phyloP scores from a whole-genome alignment of 1,140 invertebrate species.

The Microplitis demolitor region DNA sequence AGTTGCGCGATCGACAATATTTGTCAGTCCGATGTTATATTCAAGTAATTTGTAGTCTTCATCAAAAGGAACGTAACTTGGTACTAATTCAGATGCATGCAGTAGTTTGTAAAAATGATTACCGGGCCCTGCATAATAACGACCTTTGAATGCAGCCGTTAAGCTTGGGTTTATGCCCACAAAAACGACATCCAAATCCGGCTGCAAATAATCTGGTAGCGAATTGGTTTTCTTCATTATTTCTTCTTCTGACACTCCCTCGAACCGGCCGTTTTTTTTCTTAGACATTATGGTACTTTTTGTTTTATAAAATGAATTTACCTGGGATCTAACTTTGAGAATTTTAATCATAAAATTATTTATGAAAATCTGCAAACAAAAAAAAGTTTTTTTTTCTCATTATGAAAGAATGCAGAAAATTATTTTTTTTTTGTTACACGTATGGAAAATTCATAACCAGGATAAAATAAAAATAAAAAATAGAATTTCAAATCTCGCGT shows the following conservation, averaged over 20 bases:
- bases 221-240: conserved; percentile 42
- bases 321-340: background rate
- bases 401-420: background rate
- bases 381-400: background rate
- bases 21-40: conserved; percentile 55
- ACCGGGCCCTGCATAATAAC: conserved; percentile 58
- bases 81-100: conserved; percentile 46
- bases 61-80: conserved; percentile 45
- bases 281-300: conserved; percentile 18
- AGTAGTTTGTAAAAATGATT: conserved; percentile 60
- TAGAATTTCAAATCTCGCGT: too few species aligned
- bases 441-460: too few species aligned
- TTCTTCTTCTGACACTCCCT: conserved; percentile 53
- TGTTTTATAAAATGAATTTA: background rate
- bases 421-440: too few species aligned
- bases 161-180: conserved; percentile 59
- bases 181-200: conserved; percentile 53
- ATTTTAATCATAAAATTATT: background rate
- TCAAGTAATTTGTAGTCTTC: conserved; percentile 49
- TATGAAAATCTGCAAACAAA: background rate
- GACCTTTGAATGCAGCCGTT: conserved; percentile 53
- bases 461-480: too few species aligned
- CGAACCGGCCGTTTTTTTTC: conserved; percentile 47
- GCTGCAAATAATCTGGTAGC: conserved; percentile 47
- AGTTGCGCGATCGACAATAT: conserved; percentile 55